Conservation (phyloP, 2,797 vertebrate species). For the Peromyscus attwateri region DNA sequence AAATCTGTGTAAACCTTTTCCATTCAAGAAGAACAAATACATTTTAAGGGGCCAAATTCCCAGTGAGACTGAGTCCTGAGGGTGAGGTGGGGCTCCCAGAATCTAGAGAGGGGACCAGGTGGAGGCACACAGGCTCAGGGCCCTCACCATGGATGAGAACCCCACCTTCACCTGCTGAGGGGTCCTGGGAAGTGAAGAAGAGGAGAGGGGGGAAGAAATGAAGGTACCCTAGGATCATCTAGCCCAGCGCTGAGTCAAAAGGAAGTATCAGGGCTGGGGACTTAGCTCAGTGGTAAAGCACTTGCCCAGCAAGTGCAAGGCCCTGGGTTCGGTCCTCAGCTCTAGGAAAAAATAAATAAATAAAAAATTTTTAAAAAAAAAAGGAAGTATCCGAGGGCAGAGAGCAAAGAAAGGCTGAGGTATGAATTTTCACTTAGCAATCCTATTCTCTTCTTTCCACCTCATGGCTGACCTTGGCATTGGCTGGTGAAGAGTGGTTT, state of each 20-base stretch:
- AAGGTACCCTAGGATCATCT: neutral
- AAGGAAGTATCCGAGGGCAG: neutral
- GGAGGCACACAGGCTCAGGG: neutral
- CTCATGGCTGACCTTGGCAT: neutral
- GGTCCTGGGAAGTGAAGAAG: neutral
- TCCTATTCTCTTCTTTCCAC: neutral
- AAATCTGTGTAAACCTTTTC: slow-evolving; percentile 59
- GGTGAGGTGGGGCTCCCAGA: neutral
- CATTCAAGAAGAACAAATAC: slow-evolving; percentile 55
- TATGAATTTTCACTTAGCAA: neutral
- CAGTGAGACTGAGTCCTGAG: neutral
- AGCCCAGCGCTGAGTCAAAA: neutral
- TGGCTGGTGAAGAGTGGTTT: neutral
- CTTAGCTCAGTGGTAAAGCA: too few relatives aligned
- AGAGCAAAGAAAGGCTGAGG: neutral
- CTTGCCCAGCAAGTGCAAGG: too few relatives aligned
- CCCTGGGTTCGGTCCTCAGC: too few relatives aligned
- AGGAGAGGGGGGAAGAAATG: neutral
- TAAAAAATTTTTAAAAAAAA: too few relatives aligned
- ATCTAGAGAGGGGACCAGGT: neutral
- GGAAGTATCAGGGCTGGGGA: neutral
- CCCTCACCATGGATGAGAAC: neutral
- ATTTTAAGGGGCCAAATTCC: neutral
- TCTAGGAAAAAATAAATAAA: too few relatives aligned
- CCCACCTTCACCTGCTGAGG: neutral